phyloP scores from a whole-genome alignment of 2,888 invertebrate genomes.

The Hypena proboscidalis region DNA sequence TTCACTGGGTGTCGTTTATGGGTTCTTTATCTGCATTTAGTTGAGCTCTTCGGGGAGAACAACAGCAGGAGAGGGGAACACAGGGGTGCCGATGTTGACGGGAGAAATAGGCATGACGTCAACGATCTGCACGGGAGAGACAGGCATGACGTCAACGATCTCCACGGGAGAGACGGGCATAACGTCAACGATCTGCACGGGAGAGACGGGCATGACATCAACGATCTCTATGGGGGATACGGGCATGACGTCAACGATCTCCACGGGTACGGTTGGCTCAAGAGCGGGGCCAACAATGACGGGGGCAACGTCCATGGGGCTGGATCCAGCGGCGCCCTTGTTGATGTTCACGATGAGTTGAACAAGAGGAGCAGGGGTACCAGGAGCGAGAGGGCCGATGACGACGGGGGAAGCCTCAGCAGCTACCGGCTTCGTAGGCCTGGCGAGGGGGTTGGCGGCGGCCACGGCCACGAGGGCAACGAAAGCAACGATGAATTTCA shows the following conservation, averaged over 20 bases:
- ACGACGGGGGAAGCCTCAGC: constrained; percentile 19
- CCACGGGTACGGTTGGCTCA: constrained; percentile 18
- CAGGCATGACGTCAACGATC: too few species aligned
- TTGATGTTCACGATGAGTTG: constrained; percentile 58
- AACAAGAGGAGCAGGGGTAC: constrained; percentile 38
- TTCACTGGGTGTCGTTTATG: too few species aligned
- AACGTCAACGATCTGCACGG: neutral
- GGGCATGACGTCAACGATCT: constrained; percentile 28
- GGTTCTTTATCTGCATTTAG: constrained; percentile 43
- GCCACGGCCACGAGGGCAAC: constrained; percentile 52
- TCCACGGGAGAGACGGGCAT: too few species aligned
- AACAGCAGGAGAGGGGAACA: constrained; percentile 10
- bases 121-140: too few species aligned
- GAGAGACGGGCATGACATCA: too few species aligned
- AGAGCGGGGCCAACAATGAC: neutral
- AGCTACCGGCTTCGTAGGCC: constrained; percentile 18
- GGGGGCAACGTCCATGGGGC: constrained; percentile 1
- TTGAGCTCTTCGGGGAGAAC: constrained; percentile 53
- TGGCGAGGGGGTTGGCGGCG: constrained; percentile 35
- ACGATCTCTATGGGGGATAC: constrained; percentile 42
- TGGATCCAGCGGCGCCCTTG: constrained; percentile 1
- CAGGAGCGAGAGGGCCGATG: constrained; percentile 18
- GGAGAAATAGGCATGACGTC: too few species aligned
- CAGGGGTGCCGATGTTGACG: neutral
- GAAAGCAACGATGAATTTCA: constrained; percentile 63